A percentile compares a stretch with the other conserved stretches of the same genome.
Evolutionary conservation across 1,140 invertebrate species (phyloP).

Genomic region (Meloidogyne chitwoodi): DNA sequence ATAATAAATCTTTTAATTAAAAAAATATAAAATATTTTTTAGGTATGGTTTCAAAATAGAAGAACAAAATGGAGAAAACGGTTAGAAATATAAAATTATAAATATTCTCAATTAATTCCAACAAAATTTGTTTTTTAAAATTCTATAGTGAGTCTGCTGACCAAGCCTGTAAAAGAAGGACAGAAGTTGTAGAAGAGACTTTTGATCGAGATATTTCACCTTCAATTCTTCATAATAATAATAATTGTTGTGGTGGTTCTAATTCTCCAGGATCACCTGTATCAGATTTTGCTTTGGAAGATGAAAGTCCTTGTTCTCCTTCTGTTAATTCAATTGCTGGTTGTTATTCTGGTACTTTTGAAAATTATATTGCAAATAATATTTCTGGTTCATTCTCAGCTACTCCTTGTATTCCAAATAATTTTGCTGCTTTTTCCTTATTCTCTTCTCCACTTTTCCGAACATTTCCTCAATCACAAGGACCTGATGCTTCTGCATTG

Average conservation of each 20-base stretch:
- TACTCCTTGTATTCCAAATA: neutral
- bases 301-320: neutral
- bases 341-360: no score
- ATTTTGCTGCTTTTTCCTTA: neutral
- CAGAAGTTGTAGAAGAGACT: neutral
- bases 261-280: neutral
- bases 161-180: neutral
- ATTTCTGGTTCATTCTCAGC: no score
- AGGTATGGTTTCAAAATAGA: slow-evolving; percentile 99
- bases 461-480: neutral
- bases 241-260: neutral
- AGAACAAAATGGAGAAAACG: slow-evolving; percentile 95
- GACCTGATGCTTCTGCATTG: neutral
- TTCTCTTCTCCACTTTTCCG: neutral
- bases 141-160: slow-evolving; percentile 11
- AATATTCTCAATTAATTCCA: neutral
- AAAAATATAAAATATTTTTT: slow-evolving; percentile 18
- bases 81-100: neutral
- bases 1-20: neutral
- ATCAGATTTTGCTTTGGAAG: neutral
- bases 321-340: no score
- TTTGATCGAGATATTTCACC: neutral
- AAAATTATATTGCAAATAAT: no score
- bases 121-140: neutral
- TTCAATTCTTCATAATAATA: neutral